phyloP scores from a whole-genome alignment of 2,888 invertebrate genomes.

The Amaurobius ferox region DNA sequence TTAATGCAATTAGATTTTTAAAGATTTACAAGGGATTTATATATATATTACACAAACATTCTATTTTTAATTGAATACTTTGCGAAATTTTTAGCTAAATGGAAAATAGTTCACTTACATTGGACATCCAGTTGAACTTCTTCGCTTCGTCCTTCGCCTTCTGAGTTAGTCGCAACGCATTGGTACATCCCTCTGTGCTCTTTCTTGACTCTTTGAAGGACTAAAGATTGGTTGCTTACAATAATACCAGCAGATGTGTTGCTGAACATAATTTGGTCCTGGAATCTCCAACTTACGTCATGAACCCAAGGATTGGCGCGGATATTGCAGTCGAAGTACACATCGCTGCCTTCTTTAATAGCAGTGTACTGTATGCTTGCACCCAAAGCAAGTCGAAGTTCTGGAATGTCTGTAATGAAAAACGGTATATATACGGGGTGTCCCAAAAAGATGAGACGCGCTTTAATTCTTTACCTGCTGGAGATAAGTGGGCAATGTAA shows the following conservation, averaged over 20 bases:
- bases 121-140: conserved; percentile 89
- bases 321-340: conserved; percentile 94
- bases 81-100: too few relatives aligned
- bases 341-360: conserved; percentile 82
- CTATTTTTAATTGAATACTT: too few relatives aligned
- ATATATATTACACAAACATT: too few relatives aligned
- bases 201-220: conserved; percentile 91
- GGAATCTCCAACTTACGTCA: conserved; percentile 75
- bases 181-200: conserved; percentile 92
- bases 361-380: conserved; percentile 89
- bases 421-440: too few relatives aligned
- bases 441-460: too few relatives aligned
- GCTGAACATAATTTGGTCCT: conserved; percentile 87
- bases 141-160: conserved; percentile 91
- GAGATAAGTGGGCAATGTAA: too few relatives aligned
- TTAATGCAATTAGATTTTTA: too few relatives aligned
- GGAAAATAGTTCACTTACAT: conserved; percentile 80
- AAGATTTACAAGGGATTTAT: too few relatives aligned
- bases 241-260: conserved; percentile 90
- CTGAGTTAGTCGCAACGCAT: conserved; percentile 91
- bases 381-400: conserved; percentile 87
- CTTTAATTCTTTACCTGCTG: too few relatives aligned
- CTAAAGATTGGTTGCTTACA: conserved; percentile 92
- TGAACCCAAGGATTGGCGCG: conserved; percentile 88
- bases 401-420: conserved; percentile 88